Conservation (phyloP, 2,113 vertebrate species). For the Perca flavescens region DNA sequence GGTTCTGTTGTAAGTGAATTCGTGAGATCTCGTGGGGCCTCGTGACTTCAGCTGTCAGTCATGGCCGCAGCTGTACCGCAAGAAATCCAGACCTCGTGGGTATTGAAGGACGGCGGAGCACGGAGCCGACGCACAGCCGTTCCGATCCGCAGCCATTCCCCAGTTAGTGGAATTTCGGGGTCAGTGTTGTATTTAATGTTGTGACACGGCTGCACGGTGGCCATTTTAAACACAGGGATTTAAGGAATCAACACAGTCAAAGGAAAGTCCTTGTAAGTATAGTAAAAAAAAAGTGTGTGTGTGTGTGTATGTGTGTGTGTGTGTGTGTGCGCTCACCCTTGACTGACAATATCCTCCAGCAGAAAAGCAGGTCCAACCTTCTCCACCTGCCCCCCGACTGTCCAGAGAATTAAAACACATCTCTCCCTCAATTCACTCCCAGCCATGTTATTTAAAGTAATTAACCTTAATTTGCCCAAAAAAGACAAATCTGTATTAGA, state of each 20-base stretch:
- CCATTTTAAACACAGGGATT: too few relatives aligned
- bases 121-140: too few relatives aligned
- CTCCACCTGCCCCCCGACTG: conserved; percentile 86
- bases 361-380: conserved; percentile 83
- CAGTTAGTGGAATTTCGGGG: too few relatives aligned
- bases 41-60: too few relatives aligned
- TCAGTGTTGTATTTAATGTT: too few relatives aligned
- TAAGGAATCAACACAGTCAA: conserved; percentile 6
- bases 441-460: conserved; percentile 99
- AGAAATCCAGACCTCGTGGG: too few relatives aligned
- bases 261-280: conserved; percentile 3
- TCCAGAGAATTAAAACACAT: conserved; percentile 90
- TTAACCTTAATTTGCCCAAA: conserved; percentile 98
- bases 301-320: conserved; percentile 7
- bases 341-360: conserved; percentile 66
- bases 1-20: too few relatives aligned
- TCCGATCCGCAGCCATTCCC: too few relatives aligned
- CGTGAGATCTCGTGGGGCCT: too few relatives aligned
- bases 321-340: conserved; percentile 44
- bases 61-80: too few relatives aligned
- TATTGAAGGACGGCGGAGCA: too few relatives aligned
- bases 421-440: conserved; percentile 88
- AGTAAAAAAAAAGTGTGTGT: conserved; percentile 35
- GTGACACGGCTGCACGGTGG: too few relatives aligned
- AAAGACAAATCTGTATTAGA: conserved; percentile 94